Conservation (phyloP, 2,113 vertebrate genomes). For the Genyomyrus donnyi region DNA sequence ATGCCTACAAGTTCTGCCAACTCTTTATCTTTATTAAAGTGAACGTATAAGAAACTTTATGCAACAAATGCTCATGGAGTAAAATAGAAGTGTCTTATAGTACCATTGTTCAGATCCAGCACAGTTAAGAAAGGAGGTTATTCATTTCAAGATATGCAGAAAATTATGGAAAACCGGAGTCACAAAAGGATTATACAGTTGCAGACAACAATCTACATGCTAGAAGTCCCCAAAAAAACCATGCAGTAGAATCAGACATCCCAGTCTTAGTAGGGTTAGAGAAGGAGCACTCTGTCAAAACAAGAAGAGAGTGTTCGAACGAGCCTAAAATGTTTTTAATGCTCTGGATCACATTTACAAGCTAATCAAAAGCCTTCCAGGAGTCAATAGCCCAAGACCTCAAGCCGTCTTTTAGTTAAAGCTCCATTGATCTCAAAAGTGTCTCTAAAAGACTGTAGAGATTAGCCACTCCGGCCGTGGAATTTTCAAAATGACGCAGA, state of each 20-base stretch:
- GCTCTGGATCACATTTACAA: neutral
- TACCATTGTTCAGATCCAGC: neutral
- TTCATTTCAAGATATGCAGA: neutral
- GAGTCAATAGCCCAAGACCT: slow-evolving; percentile 7
- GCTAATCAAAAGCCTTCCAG: neutral
- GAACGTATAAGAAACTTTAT: neutral
- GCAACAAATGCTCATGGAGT: neutral
- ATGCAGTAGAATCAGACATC: slow-evolving; percentile 7
- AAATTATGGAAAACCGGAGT: neutral
- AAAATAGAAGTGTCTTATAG: neutral
- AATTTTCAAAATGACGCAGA: neutral
- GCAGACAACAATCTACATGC: neutral
- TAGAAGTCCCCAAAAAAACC: neutral
- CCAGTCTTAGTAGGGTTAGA: slow-evolving; percentile 42
- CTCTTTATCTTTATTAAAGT: slow-evolving; percentile 45
- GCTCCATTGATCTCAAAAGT: slow-evolving; percentile 18
- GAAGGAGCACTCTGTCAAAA: slow-evolving; percentile 33
- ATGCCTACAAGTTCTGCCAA: slow-evolving; percentile 57
- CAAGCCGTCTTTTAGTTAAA: slow-evolving; percentile 23
- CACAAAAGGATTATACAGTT: neutral
- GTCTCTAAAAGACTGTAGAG: neutral
- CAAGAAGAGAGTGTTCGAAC: neutral
- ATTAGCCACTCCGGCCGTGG: neutral
- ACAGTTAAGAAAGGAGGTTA: neutral
- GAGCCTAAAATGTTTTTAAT: neutral